Conservation (phyloP, 2,888 invertebrate genomes). For the Sesamia inferens region DNA sequence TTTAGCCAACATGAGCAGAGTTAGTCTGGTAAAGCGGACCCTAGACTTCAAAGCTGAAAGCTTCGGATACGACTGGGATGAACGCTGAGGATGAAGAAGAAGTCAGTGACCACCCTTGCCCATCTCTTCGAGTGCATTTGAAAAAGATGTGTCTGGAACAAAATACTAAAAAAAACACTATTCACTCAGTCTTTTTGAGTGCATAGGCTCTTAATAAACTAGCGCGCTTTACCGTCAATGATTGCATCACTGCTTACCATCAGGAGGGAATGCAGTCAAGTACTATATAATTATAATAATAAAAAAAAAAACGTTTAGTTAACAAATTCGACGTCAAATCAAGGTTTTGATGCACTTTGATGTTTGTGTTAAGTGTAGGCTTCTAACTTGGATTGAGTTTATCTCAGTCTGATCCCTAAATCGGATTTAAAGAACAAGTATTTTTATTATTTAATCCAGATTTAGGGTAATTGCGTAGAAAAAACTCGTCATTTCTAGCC, state of each 20-base stretch:
- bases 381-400: neutral
- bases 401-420: neutral
- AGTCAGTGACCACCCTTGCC: neutral
- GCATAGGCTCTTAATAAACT: too few species aligned
- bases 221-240: too few species aligned
- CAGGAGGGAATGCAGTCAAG: too few species aligned
- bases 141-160: neutral
- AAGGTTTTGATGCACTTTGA: neutral
- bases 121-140: neutral
- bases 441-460: neutral
- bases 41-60: too few species aligned
- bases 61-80: too few species aligned
- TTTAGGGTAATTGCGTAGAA: neutral
- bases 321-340: conserved; percentile 2
- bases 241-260: too few species aligned
- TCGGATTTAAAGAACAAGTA: conserved; percentile 10
- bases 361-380: neutral
- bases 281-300: too few species aligned
- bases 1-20: too few species aligned
- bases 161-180: too few species aligned
- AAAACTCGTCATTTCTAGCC: neutral
- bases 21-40: too few species aligned
- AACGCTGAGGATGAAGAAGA: too few species aligned
- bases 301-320: conserved; percentile 9
- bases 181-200: too few species aligned